Evolutionary conservation across 1,140 invertebrate species (phyloP).

Genomic region (Proctacanthus coquilletti): DNA sequence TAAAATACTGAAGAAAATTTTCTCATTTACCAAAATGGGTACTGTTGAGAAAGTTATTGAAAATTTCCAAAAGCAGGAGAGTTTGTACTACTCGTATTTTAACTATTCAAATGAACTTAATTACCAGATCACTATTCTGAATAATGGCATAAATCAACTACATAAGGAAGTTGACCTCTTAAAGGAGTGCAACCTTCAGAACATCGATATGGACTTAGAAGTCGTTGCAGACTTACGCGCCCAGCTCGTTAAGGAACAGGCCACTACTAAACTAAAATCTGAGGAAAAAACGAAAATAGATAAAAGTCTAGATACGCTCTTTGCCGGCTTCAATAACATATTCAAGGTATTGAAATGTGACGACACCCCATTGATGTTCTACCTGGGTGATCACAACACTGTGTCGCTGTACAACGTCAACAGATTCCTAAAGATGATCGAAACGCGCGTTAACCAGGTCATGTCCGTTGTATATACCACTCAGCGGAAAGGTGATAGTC

Average conservation of each 20-base stretch:
- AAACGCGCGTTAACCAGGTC: slow-evolving; percentile 15
- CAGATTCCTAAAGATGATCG: slow-evolving; percentile 15
- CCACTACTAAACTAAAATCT: slow-evolving; percentile 12
- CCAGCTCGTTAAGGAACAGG: slow-evolving; percentile 11
- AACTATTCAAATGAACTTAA: slow-evolving; percentile 26
- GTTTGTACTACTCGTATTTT: slow-evolving; percentile 22
- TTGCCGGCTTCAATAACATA: slow-evolving; percentile 6
- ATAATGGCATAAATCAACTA: slow-evolving; percentile 20
- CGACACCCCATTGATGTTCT: slow-evolving; percentile 8
- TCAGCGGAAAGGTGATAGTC: slow-evolving; percentile 12
- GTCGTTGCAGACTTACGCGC: slow-evolving; percentile 13
- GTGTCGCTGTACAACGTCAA: slow-evolving; percentile 17
- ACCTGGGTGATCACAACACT: slow-evolving; percentile 17
- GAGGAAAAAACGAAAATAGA: slow-evolving; percentile 7
- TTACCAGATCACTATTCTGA: slow-evolving; percentile 20
- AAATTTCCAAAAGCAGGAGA: slow-evolving; percentile 22
- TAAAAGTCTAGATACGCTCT: slow-evolving; percentile 4
- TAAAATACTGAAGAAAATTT: slow-evolving; percentile 19
- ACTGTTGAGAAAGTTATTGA: slow-evolving; percentile 19
- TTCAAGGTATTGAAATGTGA: slow-evolving; percentile 14
- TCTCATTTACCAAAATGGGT: slow-evolving; percentile 14
- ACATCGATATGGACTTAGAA: slow-evolving; percentile 14
- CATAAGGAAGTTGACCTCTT: slow-evolving; percentile 18
- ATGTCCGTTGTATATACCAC: slow-evolving; percentile 17
- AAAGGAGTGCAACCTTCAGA: slow-evolving; percentile 15